These are phyloP conservation scores for Austrolebias charrua DNA, from an alignment of 2,797 vertebrate genomes.

Conservation along the genomic window DNA sequence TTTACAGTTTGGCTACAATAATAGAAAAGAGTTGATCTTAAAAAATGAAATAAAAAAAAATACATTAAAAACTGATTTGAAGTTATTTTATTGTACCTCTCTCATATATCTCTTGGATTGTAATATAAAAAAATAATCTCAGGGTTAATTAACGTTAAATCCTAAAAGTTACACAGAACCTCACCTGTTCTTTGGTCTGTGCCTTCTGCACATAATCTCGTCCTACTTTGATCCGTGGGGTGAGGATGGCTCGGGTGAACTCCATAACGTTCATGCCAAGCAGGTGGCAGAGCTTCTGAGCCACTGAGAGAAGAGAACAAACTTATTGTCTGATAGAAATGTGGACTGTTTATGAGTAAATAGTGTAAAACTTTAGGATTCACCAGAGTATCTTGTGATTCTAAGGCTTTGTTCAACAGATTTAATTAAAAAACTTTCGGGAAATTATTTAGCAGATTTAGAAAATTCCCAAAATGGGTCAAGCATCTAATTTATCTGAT, in stretches of 20 bases:
- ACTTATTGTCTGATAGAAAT: constrained; percentile 4
- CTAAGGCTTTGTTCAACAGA: background rate
- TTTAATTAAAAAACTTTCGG: background rate
- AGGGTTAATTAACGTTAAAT: background rate
- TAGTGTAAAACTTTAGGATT: background rate
- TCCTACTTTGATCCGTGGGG: constrained; percentile 95
- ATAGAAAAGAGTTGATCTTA: too few species aligned
- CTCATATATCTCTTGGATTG: background rate
- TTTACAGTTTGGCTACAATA: too few species aligned
- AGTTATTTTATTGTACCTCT: background rate
- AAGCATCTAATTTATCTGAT: too few species aligned
- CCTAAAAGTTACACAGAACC: constrained; percentile 4
- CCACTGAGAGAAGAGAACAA: constrained; percentile 73
- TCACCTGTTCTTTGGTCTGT: constrained; percentile 97
- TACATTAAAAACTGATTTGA: too few species aligned
- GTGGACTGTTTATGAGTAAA: background rate
- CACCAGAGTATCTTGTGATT: background rate
- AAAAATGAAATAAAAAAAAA: too few species aligned
- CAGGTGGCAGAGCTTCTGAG: constrained; percentile 97
- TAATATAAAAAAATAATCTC: background rate
- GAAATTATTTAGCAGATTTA: too few species aligned
- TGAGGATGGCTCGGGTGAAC: constrained; percentile 93
- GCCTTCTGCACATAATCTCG: constrained; percentile 98
- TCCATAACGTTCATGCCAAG: constrained; percentile 95
- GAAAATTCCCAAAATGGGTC: too few species aligned